A percentile compares a stretch with the other conserved stretches of the same genome.
Conservation (phyloP, 2,888 invertebrate genomes). For the Aphidoletes aphidimyza region DNA sequence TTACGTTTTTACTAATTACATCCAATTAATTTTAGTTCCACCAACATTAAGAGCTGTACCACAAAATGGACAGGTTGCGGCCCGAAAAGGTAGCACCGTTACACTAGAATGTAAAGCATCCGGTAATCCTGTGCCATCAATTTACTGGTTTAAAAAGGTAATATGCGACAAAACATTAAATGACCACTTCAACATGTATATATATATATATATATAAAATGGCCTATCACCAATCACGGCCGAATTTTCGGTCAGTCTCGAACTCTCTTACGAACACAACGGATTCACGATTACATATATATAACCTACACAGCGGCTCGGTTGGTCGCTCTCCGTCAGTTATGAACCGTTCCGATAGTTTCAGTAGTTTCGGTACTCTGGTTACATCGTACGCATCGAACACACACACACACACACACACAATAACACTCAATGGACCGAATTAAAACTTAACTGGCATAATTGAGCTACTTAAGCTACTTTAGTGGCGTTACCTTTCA, state of each 20-base stretch:
- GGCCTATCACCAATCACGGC: no score
- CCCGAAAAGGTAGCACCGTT: constrained; percentile 74
- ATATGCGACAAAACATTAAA: not conserved
- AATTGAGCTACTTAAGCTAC: constrained; percentile 14
- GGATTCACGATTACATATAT: no score
- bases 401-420: not conserved
- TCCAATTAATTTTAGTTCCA: constrained; percentile 68
- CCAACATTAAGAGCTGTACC: constrained; percentile 75
- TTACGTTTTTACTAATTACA: constrained; percentile 29
- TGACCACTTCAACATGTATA: not conserved
- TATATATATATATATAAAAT: not conserved
- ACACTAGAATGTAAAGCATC: constrained; percentile 72
- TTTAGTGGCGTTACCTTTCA: not conserved
- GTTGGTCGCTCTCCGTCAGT: no score
- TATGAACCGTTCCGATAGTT: no score
- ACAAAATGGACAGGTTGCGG: constrained; percentile 75
- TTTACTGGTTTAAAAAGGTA: constrained; percentile 76
- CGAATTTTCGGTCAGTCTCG: no score
- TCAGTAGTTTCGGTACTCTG: no score
- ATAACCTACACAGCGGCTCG: no score
- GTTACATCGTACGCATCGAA: no score
- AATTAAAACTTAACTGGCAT: constrained; percentile 36
- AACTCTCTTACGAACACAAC: no score
- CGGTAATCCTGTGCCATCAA: constrained; percentile 68
- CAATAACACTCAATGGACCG: not conserved